Conservation (phyloP, 1,140 invertebrate species). For the Monomorium pharaonis region DNA sequence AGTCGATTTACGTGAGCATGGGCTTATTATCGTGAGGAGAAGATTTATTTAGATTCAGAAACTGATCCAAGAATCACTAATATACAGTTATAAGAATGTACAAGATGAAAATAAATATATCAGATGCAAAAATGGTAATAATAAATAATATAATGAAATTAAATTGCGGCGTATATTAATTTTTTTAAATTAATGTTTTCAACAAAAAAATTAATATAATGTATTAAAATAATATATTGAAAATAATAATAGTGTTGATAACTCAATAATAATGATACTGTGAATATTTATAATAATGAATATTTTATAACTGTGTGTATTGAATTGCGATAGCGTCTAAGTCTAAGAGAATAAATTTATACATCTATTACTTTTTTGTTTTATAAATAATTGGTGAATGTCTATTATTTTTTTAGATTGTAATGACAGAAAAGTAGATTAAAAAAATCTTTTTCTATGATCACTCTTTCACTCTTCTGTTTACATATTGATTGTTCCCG, state of each 20-base stretch:
- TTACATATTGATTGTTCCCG: neutral
- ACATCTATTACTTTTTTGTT: neutral
- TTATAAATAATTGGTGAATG: neutral
- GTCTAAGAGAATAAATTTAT: neutral
- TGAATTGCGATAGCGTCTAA: neutral
- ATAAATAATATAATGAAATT: neutral
- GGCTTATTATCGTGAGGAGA: conserved; percentile 20
- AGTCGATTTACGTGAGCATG: conserved; percentile 39
- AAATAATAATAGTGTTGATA: neutral
- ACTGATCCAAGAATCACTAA: neutral
- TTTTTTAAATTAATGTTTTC: neutral
- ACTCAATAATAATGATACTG: neutral
- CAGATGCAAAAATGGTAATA: neutral
- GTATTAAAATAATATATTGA: neutral
- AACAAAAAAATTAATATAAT: too few relatives aligned
- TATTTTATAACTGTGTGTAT: neutral
- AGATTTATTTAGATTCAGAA: conserved; percentile 42
- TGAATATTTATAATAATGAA: neutral
- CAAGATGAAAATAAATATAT: neutral
- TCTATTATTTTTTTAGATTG: neutral
- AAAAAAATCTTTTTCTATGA: neutral
- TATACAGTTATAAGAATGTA: neutral
- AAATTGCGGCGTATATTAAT: neutral
- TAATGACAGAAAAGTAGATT: neutral
- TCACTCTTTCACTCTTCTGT: neutral